A percentile compares a stretch with the other conserved stretches of the same genome.
Evolutionary conservation across 35 echinoderm and acorn worm species (phyloP).

Genomic region (Diadema setosum): DNA sequence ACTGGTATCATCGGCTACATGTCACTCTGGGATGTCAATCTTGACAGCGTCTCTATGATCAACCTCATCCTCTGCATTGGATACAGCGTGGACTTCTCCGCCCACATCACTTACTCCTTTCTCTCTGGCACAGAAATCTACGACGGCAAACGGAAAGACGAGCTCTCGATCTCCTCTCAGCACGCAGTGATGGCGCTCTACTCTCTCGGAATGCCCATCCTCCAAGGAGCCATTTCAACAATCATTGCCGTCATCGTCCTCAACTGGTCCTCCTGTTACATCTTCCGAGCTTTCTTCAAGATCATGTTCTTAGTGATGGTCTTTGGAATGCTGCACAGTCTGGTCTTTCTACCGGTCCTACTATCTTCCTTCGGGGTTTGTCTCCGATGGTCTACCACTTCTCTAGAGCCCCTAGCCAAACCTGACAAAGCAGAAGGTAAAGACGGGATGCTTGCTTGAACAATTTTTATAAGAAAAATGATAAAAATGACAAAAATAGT

Average conservation of each 20-base stretch:
- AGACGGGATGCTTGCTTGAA: too few species aligned
- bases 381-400: too few species aligned
- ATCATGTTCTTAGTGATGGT: conserved; percentile 33
- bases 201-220: conserved; percentile 53
- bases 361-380: too few species aligned
- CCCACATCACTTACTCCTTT: conserved; percentile 65
- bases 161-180: neutral
- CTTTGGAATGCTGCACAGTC: conserved; percentile 29
- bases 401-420: too few species aligned
- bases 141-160: neutral
- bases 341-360: too few species aligned
- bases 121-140: conserved; percentile 57
- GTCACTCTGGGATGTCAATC: conserved; percentile 52
- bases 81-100: too few species aligned
- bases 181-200: too few species aligned
- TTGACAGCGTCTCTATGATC: conserved; percentile 68
- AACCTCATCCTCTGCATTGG: too few species aligned
- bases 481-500: too few species aligned
- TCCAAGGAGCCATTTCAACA: conserved; percentile 36
- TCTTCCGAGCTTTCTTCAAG: conserved; percentile 59
- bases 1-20: too few species aligned
- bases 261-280: neutral
- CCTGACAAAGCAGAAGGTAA: too few species aligned
- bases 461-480: too few species aligned
- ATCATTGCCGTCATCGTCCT: conserved; percentile 29